A percentile compares a stretch with the other conserved stretches of the same genome.
phyloP scores from a whole-genome alignment of 2,888 invertebrate genomes.

The Trisateles emortualis region DNA sequence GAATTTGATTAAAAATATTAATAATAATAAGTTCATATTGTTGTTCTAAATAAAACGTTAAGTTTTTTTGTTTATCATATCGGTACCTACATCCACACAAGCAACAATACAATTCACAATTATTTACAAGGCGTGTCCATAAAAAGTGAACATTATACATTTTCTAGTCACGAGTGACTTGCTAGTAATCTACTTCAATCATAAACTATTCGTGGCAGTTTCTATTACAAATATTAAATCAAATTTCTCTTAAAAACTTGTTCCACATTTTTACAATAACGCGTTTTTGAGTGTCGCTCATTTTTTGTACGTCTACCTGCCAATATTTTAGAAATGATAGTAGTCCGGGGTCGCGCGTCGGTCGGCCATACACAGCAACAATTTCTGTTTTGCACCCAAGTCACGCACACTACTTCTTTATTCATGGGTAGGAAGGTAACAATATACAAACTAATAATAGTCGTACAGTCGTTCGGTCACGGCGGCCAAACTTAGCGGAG shows the following conservation, averaged over 20 bases:
- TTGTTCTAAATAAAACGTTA: no score
- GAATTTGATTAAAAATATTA: background rate
- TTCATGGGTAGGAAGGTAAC: background rate
- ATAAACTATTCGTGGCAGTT: slow-evolving; percentile 5
- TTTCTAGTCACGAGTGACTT: slow-evolving; percentile 10
- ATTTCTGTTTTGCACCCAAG: background rate
- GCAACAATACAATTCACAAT: background rate
- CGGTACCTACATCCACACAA: no score
- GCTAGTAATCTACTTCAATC: slow-evolving; percentile 2
- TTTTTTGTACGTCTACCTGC: background rate
- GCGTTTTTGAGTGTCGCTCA: background rate
- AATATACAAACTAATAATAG: no score
- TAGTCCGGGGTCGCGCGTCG: background rate
- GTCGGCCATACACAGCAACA: background rate
- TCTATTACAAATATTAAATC: background rate
- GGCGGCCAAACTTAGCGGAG: no score
- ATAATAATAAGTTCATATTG: background rate
- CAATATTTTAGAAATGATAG: background rate
- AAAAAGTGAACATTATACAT: slow-evolving; percentile 6
- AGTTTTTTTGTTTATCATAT: background rate
- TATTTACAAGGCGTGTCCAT: background rate
- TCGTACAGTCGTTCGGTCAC: no score
- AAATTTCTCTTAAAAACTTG: background rate
- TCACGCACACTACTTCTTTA: background rate
- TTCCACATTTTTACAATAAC: background rate